Conservation (phyloP, 1,140 invertebrate genomes). For the Conopomorpha cramerella region DNA sequence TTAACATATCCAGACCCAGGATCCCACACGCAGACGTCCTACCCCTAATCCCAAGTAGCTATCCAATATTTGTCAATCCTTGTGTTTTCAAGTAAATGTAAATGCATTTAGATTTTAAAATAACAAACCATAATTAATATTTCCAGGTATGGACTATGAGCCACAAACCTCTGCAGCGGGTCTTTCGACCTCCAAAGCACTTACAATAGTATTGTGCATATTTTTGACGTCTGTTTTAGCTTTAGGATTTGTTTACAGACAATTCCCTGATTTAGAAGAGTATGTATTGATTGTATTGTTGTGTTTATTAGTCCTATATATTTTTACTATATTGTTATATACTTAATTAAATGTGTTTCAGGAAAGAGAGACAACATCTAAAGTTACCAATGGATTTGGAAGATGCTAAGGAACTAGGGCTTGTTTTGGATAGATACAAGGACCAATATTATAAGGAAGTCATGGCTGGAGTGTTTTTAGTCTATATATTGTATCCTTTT, state of each 20-base stretch:
- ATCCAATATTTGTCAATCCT: too few relatives aligned
- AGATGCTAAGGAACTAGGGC: conserved; percentile 94
- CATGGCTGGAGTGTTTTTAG: conserved; percentile 83
- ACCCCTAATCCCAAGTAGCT: not conserved
- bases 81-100: too few relatives aligned
- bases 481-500: conserved; percentile 99
- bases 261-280: conserved; percentile 82
- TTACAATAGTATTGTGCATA: conserved; percentile 65
- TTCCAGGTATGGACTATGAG: not conserved
- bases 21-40: not conserved
- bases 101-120: not conserved
- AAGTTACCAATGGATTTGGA: conserved; percentile 93
- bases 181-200: conserved; percentile 61
- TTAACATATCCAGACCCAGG: conserved; percentile 3
- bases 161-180: conserved; percentile 8
- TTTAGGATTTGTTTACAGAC: conserved; percentile 71
- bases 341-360: conserved; percentile 58
- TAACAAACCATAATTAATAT: not conserved
- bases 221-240: conserved; percentile 67
- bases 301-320: conserved; percentile 3
- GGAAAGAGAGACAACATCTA: conserved; percentile 85
- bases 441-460: conserved; percentile 94
- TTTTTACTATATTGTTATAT: conserved; percentile 1
- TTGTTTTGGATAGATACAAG: conserved; percentile 90
- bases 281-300: conserved; percentile 60